Conservation (phyloP, 2,113 vertebrate genomes). For the Spizaetus ornatus region DNA sequence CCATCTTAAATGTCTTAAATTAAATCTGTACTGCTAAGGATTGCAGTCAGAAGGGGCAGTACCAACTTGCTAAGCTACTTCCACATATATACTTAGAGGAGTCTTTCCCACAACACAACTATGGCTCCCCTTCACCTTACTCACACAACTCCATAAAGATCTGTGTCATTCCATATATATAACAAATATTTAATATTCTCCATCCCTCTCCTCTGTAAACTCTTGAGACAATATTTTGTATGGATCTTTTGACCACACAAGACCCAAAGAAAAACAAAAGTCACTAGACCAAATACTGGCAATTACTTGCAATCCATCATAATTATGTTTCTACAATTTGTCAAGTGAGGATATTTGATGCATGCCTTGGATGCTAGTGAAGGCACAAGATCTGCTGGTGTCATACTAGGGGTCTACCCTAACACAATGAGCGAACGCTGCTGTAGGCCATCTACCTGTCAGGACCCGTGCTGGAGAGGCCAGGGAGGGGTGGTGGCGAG, state of each 20-base stretch:
- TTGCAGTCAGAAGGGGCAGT: background rate
- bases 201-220: background rate
- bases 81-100: background rate
- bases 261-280: background rate
- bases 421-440: background rate
- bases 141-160: background rate
- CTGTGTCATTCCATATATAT: background rate
- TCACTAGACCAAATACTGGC: background rate
- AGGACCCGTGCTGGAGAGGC: no score
- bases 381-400: background rate
- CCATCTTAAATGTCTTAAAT: background rate
- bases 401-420: background rate
- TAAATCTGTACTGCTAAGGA: background rate
- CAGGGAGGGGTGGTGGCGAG: no score
- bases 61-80: background rate
- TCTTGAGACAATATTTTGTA: background rate
- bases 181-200: background rate
- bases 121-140: background rate
- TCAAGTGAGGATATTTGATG: background rate
- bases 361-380: background rate
- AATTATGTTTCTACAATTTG: background rate
- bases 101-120: background rate
- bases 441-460: background rate
- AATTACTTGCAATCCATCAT: background rate
- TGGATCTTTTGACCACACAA: background rate